These are phyloP conservation scores for Petroica traversi DNA, from an alignment of 2,113 vertebrate species.

Conservation along the genomic window DNA sequence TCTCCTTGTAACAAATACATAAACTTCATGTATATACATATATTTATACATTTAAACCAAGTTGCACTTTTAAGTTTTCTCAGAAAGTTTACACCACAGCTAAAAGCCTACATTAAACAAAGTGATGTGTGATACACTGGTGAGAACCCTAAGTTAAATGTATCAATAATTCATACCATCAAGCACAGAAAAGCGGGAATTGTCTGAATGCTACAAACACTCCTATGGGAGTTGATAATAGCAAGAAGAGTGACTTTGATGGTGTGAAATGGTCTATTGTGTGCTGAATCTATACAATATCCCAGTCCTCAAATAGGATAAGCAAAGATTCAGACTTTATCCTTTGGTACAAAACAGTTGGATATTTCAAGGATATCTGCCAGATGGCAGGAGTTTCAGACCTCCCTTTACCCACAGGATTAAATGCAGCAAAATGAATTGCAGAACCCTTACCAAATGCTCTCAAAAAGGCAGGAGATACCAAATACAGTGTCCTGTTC, in stretches of 20 bases:
- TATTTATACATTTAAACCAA: constrained; percentile 6
- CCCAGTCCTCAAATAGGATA: neutral
- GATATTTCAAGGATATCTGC: constrained; percentile 54
- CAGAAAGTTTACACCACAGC: constrained; percentile 20
- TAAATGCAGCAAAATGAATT: constrained; percentile 48
- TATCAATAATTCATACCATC: constrained; percentile 47
- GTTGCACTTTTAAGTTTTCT: constrained; percentile 16
- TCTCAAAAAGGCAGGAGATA: neutral
- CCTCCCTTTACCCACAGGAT: constrained; percentile 16
- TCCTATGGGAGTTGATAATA: neutral
- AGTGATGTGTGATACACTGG: constrained; percentile 3
- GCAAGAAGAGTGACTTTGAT: constrained; percentile 51
- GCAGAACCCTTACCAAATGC: neutral
- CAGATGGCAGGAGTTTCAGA: constrained; percentile 45
- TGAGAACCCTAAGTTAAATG: constrained; percentile 4
- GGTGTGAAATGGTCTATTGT: constrained; percentile 45
- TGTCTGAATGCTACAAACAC: constrained; percentile 32
- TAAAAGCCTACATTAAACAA: constrained; percentile 16
- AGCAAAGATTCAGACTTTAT: constrained; percentile 51
- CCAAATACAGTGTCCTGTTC: neutral
- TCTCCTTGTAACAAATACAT: neutral
- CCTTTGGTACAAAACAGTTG: constrained; percentile 4
- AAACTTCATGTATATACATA: neutral
- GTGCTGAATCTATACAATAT: constrained; percentile 22
- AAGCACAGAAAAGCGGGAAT: constrained; percentile 36